Conservation (phyloP, 2,888 invertebrate genomes). For the Isotomurus palustris region DNA sequence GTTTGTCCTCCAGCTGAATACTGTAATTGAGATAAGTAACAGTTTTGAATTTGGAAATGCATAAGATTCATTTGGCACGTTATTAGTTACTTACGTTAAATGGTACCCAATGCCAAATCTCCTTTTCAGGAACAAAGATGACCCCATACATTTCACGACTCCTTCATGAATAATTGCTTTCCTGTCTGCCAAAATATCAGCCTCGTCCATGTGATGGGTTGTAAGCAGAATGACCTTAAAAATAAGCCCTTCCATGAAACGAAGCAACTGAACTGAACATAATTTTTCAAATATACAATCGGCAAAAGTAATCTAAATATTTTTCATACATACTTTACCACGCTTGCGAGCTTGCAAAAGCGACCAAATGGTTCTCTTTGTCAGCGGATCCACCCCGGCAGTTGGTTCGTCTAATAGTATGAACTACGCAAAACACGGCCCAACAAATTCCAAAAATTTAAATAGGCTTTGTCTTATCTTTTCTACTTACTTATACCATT, state of each 20-base stretch:
- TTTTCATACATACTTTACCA: slow-evolving; percentile 65
- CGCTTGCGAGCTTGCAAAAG: slow-evolving; percentile 68
- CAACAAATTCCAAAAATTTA: too few relatives aligned
- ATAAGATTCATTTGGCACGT: background rate
- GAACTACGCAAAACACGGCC: slow-evolving; percentile 53
- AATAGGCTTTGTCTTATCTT: too few relatives aligned
- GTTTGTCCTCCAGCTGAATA: slow-evolving; percentile 33
- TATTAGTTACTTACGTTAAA: slow-evolving; percentile 58
- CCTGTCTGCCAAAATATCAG: slow-evolving; percentile 78
- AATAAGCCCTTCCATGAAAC: too few relatives aligned
- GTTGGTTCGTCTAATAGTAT: slow-evolving; percentile 79
- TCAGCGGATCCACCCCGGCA: slow-evolving; percentile 71
- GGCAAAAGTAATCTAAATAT: too few relatives aligned
- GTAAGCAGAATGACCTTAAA: slow-evolving; percentile 64
- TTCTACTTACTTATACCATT: too few relatives aligned
- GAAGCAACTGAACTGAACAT: too few relatives aligned
- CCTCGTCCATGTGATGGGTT: slow-evolving; percentile 87
- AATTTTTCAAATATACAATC: too few relatives aligned
- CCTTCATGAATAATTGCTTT: slow-evolving; percentile 83
- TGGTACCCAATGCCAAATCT: slow-evolving; percentile 86
- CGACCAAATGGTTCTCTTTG: slow-evolving; percentile 75
- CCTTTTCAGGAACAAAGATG: slow-evolving; percentile 78
- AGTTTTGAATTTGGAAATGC: background rate
- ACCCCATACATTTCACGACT: slow-evolving; percentile 73
- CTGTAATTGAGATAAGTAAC: slow-evolving; percentile 16